Evolutionary conservation across 2,113 vertebrate genomes (phyloP).

Genomic region (Pelecanus crispus): DNA sequence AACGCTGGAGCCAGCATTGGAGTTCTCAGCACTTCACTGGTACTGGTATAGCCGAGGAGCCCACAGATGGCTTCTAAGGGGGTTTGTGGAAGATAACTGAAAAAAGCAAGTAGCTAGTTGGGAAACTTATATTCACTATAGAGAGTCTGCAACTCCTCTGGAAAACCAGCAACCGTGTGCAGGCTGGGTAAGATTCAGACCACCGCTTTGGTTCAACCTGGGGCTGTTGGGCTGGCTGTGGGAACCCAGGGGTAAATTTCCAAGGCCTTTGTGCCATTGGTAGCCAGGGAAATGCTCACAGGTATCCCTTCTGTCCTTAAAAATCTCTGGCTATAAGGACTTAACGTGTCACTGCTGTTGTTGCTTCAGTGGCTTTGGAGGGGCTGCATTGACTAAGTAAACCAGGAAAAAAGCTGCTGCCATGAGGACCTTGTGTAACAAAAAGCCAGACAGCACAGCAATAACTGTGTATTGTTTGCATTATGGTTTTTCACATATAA

Average conservation of each 20-base stretch:
- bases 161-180: not conserved
- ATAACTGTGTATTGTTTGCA: not conserved
- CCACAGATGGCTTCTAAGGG: not conserved
- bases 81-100: not conserved
- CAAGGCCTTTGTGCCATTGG: not conserved
- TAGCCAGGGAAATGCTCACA: not conserved
- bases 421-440: not conserved
- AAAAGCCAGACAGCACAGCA: not conserved
- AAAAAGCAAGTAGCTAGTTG: not conserved
- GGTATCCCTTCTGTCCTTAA: not conserved
- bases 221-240: fast-evolving
- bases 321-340: not conserved
- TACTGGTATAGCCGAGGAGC: not conserved
- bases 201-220: not conserved
- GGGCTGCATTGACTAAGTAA: not conserved
- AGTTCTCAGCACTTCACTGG: not conserved
- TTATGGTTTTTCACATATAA: not conserved
- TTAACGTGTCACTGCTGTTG: not conserved
- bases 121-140: not conserved
- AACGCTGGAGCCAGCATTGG: not conserved
- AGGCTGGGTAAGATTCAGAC: not conserved
- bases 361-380: not conserved
- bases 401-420: not conserved
- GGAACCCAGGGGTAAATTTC: not conserved
- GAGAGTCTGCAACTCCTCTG: not conserved